Evolutionary conservation across 2,797 vertebrate species (phyloP), one percentile per base, ranked within the genome.

Genomic region (Pangasius djambal): DNA sequence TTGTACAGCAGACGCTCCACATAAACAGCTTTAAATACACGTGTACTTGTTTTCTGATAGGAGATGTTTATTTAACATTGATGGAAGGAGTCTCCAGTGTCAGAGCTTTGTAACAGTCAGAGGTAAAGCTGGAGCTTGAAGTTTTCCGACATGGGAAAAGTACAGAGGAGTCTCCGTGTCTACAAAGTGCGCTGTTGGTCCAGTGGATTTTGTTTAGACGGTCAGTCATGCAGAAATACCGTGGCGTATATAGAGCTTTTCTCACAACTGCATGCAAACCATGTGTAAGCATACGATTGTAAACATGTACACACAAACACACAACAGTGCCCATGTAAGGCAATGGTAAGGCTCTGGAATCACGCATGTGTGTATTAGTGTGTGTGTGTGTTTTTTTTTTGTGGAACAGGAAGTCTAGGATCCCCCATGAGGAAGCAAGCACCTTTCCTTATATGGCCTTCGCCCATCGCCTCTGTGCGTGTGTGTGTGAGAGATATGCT

Each of bases 291-390:
- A 44, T 20, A 44, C 1, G 4, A 6, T 8, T 31, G 48, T 34
- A 28, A 65, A 83, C 22, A 63, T 55, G 2, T 25, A 20, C 40
- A 84, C 67, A 12, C 2, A 59, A 18, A 86, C 86, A 72, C 59
- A 82, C 74, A 59, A 87, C 59, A 12, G 89, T 93, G 94, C 22
- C 95, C 95, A 93, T 96, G 88, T 96, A 95, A 94, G 95, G 94
- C 91, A 94, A 91, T 63, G 75, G 28, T 70, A 90, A 83, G 55
- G 63, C 82, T 25, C 86, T 59, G 86, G 10, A 16, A 59, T 50
- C 44, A 28, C 4, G 1, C 8, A 34, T 16, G 13, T 52, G 52
- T 37, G 1, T 59, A 28, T 82, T 18, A 57, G 22, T 3, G 89
- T 89, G 77, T 89, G 6, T 44, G 78, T 81, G 34, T 83, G 40